Conservation (phyloP, 2,797 vertebrate genomes). For the Vireo griseus region DNA sequence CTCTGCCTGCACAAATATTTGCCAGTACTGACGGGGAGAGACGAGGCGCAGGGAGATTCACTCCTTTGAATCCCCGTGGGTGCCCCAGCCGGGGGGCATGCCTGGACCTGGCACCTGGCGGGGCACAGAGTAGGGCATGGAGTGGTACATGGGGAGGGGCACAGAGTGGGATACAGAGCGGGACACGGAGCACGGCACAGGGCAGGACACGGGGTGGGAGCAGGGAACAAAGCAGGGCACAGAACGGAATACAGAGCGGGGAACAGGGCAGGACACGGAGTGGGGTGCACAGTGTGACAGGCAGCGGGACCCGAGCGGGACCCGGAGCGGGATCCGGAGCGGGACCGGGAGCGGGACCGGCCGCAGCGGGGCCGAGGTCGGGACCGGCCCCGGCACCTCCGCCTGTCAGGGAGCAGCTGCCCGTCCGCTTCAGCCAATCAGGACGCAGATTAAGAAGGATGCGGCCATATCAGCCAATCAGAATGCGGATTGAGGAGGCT, state of each 20-base stretch:
- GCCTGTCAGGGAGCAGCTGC: background rate
- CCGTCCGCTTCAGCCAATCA: background rate
- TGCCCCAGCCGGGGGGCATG: background rate
- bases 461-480: background rate
- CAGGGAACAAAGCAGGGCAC: background rate
- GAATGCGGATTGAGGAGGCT: fast-evolving
- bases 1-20: background rate
- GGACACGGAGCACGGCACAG: background rate
- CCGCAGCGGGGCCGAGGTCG: background rate
- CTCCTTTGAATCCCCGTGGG: background rate
- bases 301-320: too few relatives aligned
- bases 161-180: too few relatives aligned
- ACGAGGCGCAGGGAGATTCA: background rate
- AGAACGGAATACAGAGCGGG: background rate
- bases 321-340: too few relatives aligned
- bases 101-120: background rate
- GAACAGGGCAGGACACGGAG: background rate
- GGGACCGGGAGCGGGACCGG: background rate
- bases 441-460: fast-evolving
- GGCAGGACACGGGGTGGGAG: background rate
- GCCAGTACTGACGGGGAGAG: background rate
- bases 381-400: background rate
- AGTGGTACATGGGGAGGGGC: fast-evolving
- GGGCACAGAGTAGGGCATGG: background rate
- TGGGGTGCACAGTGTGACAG: too few relatives aligned